Evolutionary conservation across 2,113 vertebrate species (phyloP), one percentile per base, ranked within the genome.

Genomic region (Riparia riparia): DNA sequence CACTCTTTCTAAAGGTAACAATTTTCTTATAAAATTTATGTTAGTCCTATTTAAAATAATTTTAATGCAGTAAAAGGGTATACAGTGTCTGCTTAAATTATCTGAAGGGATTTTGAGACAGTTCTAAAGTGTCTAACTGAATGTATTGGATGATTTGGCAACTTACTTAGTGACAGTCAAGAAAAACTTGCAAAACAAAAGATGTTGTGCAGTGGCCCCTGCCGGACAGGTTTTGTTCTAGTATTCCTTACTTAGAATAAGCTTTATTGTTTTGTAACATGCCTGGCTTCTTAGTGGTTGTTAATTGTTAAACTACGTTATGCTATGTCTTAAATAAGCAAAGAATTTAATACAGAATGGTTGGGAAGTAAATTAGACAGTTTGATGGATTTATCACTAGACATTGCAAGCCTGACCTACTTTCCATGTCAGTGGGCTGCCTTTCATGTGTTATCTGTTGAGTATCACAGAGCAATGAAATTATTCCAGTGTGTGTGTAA

Each of bases 1-100:
- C 99, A 0, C 97, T 99, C 4, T 99, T 99, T 97, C 93, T 99
- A 64, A 99, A 99, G 99, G 99, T 99, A 96, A 92, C 3, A 25
- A 0, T 53, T 73, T 49, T 80, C 42, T 64, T 31, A 21, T 0
- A 54, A 53, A 61, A 56, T 39, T 82, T 32, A 3, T 34, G 2
- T 65, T 86, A 66, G 18, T 80, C 14, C 5, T 54, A 8, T 68
- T 51, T 57, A 37, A 71, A 82, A 49, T 65, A 1, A 4, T 50
- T 88, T 37, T 37, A 37, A 15, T 61, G 4, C 17, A 18, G 26
- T 70, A 68, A 34, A 82, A 81, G 22, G 7, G 16, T 76, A 29
- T n/a, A 14, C 54, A 37, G 29, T 57, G 4, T 58, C 54, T 73
- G 3, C 22, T 90, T 0, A 0, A 68, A 29, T 79, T 71, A 6